Evolutionary conservation across 1,140 invertebrate species (phyloP).

Genomic region (Schlechtendalia chinensis): DNA sequence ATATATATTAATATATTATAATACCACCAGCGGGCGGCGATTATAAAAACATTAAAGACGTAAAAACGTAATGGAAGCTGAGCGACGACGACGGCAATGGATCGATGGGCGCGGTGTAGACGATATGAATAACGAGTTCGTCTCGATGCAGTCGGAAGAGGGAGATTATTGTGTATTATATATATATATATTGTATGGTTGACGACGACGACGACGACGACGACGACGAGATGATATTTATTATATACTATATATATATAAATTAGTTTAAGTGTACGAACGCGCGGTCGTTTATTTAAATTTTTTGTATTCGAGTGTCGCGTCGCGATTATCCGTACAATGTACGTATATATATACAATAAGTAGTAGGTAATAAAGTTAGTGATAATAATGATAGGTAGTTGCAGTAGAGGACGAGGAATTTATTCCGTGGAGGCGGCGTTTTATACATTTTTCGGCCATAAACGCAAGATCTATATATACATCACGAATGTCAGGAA

Average conservation of each 20-base stretch:
- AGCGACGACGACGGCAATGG: background rate
- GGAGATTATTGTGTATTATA: constrained; percentile 5
- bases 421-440: too few species aligned
- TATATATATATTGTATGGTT: background rate
- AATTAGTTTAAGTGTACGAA: background rate
- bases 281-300: constrained; percentile 16
- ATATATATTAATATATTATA: background rate
- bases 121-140: constrained; percentile 25
- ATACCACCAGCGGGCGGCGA: background rate
- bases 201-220: constrained; percentile 1
- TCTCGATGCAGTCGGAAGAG: background rate
- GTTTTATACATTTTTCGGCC: too few species aligned
- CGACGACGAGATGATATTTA: constrained; percentile 14
- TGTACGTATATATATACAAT: background rate
- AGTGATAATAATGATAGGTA: too few species aligned
- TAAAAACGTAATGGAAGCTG: constrained; percentile 20
- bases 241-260: background rate
- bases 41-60: constrained; percentile 27
- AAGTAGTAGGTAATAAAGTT: too few species aligned
- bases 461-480: too few species aligned
- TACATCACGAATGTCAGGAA: too few species aligned
- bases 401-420: too few species aligned
- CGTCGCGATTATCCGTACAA: background rate
- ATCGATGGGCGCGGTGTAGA: background rate
- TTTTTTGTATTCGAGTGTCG: background rate